Evolutionary conservation across 2,113 vertebrate genomes (phyloP), one percentile per base, ranked within the genome.

Genomic region (Coptodon bakossiorum): DNA sequence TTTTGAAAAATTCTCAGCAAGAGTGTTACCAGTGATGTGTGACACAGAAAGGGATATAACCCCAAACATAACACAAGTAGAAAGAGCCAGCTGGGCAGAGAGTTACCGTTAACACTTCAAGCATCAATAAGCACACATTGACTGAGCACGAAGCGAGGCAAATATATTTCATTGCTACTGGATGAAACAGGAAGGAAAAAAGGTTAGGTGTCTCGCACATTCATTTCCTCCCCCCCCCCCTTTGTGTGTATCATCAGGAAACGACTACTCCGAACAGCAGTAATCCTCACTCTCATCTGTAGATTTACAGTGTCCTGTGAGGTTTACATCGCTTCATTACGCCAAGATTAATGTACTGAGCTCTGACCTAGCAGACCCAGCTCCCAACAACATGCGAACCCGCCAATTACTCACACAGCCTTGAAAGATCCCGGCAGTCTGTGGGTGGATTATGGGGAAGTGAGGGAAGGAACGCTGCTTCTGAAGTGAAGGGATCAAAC

Each of bases 311-410:
- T 83, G 78, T 86, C 48, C 79, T 11, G 50, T 24, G 52, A 59
- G 90, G 53, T 92, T 94, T 91, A 87, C 90, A 89, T 81, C 34
- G 12, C 83, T 89, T 94, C 83, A 91, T 94, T 91, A 91, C 63
- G 53, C 81, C 11, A 34, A 88, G 89, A 92, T 89, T 86, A 90
- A 90, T 86, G 90, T 54, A 68, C 48, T 5, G 34, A 71, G 89
- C 87, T 40, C 66, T 80, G 88, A 86, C 82, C 86, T 54, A 11
- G 83, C 83, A 84, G 82, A 82, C 71, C 29, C 3, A 24, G 38
- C 66, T 84, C 81, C 63, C 68, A 3, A 84, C 86, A 83, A 80
- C 89, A 66, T 7, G 24, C 9, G 2, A 61, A 88, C 89, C 86
- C 89, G 86, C 87, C 91, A 93, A 92, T 93, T 91, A 93, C 90